A percentile compares a stretch with the other conserved stretches of the same genome.
These are phyloP conservation scores for Propithecus perrieri DNA, from an alignment of 2,797 vertebrate species.

Conservation along the genomic window DNA sequence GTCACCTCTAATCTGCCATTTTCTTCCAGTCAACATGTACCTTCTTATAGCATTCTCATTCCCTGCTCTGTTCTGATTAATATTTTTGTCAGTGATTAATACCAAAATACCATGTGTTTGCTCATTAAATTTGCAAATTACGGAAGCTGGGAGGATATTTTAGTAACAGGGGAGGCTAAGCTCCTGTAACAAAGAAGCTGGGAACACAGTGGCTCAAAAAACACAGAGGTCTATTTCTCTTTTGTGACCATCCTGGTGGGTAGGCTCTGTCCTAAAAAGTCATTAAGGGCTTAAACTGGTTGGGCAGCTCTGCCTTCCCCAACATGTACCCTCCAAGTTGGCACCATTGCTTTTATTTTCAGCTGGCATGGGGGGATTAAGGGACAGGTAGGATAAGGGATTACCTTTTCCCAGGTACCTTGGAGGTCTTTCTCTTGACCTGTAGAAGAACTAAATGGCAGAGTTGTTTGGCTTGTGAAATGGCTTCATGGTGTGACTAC, in stretches of 20 bases:
- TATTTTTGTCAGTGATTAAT: neutral
- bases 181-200: neutral
- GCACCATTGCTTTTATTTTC: neutral
- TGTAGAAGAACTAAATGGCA: neutral
- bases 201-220: neutral
- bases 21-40: neutral
- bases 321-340: neutral
- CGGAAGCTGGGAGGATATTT: neutral
- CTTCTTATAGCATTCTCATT: neutral
- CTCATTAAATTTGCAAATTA: neutral
- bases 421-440: neutral
- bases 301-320: neutral
- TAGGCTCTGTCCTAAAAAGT: neutral
- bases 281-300: neutral
- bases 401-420: neutral
- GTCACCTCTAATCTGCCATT: too few species aligned
- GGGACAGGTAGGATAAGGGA: neutral
- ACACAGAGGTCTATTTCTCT: neutral
- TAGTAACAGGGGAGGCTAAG: neutral
- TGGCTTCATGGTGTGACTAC: neutral
- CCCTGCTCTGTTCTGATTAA: neutral
- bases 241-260: neutral
- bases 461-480: neutral
- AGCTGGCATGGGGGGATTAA: neutral
- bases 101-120: neutral